These are phyloP conservation scores for Leptodactylus fallax DNA, from an alignment of 2,797 vertebrate species.

Conservation along the genomic window DNA sequence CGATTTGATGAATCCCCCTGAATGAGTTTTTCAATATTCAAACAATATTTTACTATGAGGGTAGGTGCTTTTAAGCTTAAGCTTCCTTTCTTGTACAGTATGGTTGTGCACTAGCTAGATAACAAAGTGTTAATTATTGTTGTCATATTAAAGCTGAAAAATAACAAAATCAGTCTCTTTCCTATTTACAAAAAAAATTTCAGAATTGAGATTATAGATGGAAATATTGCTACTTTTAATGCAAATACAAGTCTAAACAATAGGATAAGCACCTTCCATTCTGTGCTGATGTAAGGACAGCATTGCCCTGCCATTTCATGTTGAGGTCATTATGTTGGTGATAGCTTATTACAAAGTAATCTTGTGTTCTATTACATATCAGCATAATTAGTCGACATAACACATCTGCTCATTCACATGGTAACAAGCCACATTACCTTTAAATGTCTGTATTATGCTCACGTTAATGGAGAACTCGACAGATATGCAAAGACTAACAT, in stretches of 20 bases:
- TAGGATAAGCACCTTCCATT: constrained; percentile 68
- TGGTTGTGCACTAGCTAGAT: background rate
- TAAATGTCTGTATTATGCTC: constrained; percentile 63
- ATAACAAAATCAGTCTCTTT: background rate
- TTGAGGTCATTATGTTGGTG: constrained; percentile 71
- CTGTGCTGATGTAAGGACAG: constrained; percentile 67
- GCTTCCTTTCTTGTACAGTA: background rate
- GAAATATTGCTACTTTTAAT: constrained; percentile 14
- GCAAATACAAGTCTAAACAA: background rate
- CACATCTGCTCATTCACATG: constrained; percentile 10
- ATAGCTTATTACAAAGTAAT: constrained; percentile 71
- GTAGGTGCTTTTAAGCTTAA: too few species aligned
- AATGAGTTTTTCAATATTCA: too few species aligned
- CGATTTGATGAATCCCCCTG: too few species aligned
- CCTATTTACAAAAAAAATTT: background rate
- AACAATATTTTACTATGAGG: too few species aligned
- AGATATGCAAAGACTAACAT: constrained; percentile 1
- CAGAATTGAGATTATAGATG: background rate
- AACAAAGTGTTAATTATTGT: background rate
- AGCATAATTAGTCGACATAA: constrained; percentile 72
- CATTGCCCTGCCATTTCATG: constrained; percentile 68
- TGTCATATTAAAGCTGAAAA: too few species aligned
- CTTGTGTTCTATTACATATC: constrained; percentile 72
- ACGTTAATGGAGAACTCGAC: constrained; percentile 53
- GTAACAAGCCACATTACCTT: constrained; percentile 65